Evolutionary conservation across 2,888 invertebrate genomes (phyloP), one percentile per base, ranked within the genome.

Genomic region (Rhogogaster chlorosoma): DNA sequence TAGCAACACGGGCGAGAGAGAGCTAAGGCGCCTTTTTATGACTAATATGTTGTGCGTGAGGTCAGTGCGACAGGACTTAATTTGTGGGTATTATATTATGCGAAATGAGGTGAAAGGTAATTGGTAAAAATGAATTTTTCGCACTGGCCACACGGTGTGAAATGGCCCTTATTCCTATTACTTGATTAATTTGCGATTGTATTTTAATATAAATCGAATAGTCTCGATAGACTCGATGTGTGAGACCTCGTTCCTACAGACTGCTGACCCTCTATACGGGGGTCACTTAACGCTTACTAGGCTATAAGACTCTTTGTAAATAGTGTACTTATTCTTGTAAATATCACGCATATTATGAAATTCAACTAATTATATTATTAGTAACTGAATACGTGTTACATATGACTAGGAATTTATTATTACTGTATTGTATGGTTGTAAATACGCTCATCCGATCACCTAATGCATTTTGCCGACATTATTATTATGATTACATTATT

Each of bases 211-310:
- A 32, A 80, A 80, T 80, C 36, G 57, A 80, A 80, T 80, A 80
- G 80, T 80, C 80, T 86, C 87, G 86, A 85, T 38, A 36, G 84
- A 84, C 78, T 84, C 77, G 77, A 77, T 77, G 77, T 75, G 84
- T 83, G 89, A 91, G 89, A 91, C 89, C 88, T 92, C 91, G 92
- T 91, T 91, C 91, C 91, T 91, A 91, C 85, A 90, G 90, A 90
- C 90, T 90, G 85, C 85, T 85, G 88, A 87, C 90, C 86, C 83
- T 88, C 86, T 86, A 84, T 85, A 86, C 87, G 87, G 87, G 85
- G 88, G 91, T 92, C 92, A 91, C 90, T 91, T 91, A 92, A 93
- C 93, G 92, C 92, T 93, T 93, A 93, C 92, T 93, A 93, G 93
- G 89, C 86, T 87, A 89, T 92, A 92, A 93, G 92, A 90, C 89